phyloP scores from a whole-genome alignment of 2,888 invertebrate genomes.

The Neoascia interrupta region DNA sequence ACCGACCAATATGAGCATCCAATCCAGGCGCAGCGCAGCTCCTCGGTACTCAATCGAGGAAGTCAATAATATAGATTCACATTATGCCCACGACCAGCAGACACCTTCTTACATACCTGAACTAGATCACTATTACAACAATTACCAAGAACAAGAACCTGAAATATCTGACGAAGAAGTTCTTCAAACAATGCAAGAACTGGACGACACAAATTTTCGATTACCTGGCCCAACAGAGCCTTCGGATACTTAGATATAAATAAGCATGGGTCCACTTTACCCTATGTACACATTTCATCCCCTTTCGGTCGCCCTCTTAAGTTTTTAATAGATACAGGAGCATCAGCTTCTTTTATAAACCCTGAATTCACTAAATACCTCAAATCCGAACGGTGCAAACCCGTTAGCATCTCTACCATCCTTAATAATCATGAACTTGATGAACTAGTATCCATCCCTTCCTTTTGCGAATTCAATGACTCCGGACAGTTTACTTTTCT shows the following conservation, averaged over 20 bases:
- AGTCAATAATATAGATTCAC: not conserved
- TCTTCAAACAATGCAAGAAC: conserved; percentile 1
- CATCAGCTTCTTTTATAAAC: not conserved
- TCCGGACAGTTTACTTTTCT: too few species aligned
- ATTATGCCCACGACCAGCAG: not conserved
- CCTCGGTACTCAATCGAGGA: not conserved
- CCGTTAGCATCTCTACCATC: not conserved
- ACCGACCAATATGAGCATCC: not conserved
- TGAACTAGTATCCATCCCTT: too few species aligned
- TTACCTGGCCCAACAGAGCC: not conserved
- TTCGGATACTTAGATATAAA: not conserved
- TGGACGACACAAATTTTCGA: not conserved
- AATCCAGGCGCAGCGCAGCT: conserved; percentile 1
- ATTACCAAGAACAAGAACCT: not conserved
- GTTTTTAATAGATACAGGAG: conserved; percentile 6
- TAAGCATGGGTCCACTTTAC: not conserved
- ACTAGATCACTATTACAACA: not conserved
- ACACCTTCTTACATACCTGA: not conserved
- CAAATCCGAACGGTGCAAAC: not conserved
- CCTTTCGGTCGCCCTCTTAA: conserved; percentile 1
- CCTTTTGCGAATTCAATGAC: not conserved
- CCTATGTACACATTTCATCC: not conserved
- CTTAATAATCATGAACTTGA: not conserved
- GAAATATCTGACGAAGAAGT: not conserved
- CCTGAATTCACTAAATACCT: not conserved